phyloP scores from a whole-genome alignment of 2,113 vertebrate species.

The Forbesichthys papilliferus region DNA sequence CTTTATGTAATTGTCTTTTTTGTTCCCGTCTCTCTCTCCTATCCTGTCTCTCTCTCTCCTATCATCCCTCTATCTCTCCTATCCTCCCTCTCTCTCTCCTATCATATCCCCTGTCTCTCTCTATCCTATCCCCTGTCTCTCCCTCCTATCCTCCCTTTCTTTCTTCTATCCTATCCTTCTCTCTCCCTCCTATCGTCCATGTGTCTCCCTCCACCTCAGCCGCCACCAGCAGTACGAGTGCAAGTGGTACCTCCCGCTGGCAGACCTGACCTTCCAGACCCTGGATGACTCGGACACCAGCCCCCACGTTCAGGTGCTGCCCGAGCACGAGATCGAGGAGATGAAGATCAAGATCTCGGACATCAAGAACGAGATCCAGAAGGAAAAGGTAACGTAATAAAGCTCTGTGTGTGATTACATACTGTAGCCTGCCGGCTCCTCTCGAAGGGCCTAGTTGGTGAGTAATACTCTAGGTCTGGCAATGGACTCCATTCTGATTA shows the following conservation, averaged over 20 bases:
- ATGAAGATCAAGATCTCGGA: conserved; percentile 97
- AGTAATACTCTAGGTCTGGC: too few species aligned
- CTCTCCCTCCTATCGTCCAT: not conserved
- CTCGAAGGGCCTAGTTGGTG: not conserved
- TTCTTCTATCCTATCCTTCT: not conserved
- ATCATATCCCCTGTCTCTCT: too few species aligned
- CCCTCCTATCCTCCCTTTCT: too few species aligned
- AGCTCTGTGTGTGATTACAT: not conserved
- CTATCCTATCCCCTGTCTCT: too few species aligned
- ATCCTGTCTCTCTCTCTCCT: not conserved
- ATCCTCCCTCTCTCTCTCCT: not conserved
- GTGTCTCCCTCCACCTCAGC: conserved; percentile 58
- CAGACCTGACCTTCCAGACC: conserved; percentile 90
- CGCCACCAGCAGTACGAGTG: conserved; percentile 97
- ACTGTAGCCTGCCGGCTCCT: not conserved
- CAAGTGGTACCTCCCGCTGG: conserved; percentile 98
- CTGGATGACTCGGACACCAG: conserved; percentile 89
- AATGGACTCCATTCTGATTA: too few species aligned
- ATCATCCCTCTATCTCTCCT: not conserved
- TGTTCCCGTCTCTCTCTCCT: too few species aligned
- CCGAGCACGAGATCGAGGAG: conserved; percentile 95
- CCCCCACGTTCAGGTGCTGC: conserved; percentile 88
- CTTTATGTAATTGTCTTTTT: too few species aligned
- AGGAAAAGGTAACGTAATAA: conserved; percentile 83
- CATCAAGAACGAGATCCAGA: conserved; percentile 96